These are phyloP conservation scores for Zophobas atratus DNA, from an alignment of 1,140 invertebrate species.

Conservation along the genomic window DNA sequence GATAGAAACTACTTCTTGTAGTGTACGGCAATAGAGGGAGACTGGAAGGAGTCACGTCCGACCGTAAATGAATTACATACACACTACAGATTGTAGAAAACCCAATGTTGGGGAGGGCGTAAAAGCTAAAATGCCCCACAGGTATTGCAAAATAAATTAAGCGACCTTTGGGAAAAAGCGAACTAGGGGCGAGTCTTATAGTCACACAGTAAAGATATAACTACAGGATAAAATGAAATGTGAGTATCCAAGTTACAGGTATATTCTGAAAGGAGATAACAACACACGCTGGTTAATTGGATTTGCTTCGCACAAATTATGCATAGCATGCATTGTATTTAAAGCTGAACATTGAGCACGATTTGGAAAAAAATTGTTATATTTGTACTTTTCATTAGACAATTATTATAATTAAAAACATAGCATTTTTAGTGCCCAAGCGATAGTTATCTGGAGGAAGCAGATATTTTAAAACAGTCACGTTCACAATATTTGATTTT, in stretches of 20 bases:
- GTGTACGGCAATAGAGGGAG: background rate
- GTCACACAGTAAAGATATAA: background rate
- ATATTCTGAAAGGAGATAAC: background rate
- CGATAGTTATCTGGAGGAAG: no score
- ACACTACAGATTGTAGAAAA: slow-evolving; percentile 28
- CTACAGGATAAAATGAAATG: no score
- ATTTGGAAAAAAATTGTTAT: no score
- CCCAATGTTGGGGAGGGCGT: background rate
- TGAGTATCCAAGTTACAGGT: no score
- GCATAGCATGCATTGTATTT: no score
- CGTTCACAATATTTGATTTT: no score
- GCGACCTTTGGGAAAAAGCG: background rate
- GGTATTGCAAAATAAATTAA: slow-evolving; percentile 28
- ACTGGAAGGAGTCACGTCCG: slow-evolving; percentile 8
- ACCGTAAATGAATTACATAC: slow-evolving; percentile 17
- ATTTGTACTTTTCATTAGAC: no score
- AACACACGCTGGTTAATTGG: background rate
- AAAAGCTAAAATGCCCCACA: slow-evolving; percentile 9
- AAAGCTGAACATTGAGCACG: no score
- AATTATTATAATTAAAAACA: no score
- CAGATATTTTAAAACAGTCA: no score
- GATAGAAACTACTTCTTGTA: background rate
- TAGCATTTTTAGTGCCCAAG: no score
- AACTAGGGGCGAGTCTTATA: background rate
- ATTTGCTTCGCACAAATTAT: background rate